phyloP scores from a whole-genome alignment of 2,113 vertebrate species.

The Odocoileus virginianus region DNA sequence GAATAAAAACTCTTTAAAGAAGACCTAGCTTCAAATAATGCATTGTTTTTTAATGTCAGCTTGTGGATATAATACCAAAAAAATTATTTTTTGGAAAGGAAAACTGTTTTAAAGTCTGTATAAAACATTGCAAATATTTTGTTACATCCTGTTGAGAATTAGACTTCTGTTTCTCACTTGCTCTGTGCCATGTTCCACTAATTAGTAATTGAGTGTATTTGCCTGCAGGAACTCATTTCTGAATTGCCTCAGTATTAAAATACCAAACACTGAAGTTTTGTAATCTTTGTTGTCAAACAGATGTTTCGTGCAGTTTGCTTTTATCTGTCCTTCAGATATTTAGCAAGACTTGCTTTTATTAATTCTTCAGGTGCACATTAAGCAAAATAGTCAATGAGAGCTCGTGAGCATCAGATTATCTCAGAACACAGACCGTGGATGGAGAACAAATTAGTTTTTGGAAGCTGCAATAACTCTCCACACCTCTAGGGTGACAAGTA shows the following conservation, averaged over 20 bases:
- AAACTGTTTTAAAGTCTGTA: neutral
- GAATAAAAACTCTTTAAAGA: constrained; percentile 12
- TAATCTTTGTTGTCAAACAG: neutral
- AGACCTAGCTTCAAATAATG: neutral
- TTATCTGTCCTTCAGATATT: neutral
- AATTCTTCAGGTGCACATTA: neutral
- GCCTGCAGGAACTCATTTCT: neutral
- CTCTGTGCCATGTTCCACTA: neutral
- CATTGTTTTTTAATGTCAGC: neutral
- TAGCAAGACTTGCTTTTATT: neutral
- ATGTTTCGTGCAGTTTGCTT: neutral
- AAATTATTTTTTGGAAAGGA: neutral
- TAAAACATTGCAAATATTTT: neutral
- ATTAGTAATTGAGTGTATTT: neutral
- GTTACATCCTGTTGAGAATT: neutral
- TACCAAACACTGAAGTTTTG: neutral
- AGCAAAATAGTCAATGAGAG: neutral
- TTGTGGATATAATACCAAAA: neutral
- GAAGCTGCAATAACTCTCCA: neutral
- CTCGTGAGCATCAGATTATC: neutral
- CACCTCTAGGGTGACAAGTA: neutral
- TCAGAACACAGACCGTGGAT: neutral
- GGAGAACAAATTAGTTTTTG: neutral
- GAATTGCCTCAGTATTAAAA: neutral
- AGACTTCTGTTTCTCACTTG: neutral